phyloP scores from a whole-genome alignment of 2,797 vertebrate genomes.

The Choloepus didactylus region DNA sequence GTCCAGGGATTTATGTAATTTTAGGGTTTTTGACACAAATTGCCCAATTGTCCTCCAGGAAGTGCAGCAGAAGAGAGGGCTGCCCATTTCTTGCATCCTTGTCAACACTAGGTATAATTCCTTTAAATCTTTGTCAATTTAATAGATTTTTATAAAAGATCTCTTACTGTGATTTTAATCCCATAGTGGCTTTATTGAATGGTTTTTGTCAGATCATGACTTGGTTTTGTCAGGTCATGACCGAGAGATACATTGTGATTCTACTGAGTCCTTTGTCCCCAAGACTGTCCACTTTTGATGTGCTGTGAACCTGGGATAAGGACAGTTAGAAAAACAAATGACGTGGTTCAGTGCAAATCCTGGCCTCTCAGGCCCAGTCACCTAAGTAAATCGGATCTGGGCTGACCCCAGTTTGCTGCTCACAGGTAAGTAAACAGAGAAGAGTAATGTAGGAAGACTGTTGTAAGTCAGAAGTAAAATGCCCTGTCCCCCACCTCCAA shows the following conservation, averaged over 20 bases:
- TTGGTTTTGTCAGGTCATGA: background rate
- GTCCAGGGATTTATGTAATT: background rate
- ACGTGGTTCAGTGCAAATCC: background rate
- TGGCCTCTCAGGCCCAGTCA: background rate
- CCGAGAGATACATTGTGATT: background rate
- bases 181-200: background rate
- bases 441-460: background rate
- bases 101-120: background rate
- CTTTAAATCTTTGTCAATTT: conserved; percentile 2
- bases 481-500: background rate
- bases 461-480: background rate
- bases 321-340: conserved; percentile 45
- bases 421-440: background rate
- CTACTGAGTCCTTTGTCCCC: conserved; percentile 18
- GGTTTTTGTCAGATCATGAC: background rate
- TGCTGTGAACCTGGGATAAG: background rate
- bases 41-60: background rate
- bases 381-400: background rate
- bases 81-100: background rate
- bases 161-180: background rate
- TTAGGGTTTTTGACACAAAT: background rate
- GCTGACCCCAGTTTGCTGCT: background rate
- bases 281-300: background rate
- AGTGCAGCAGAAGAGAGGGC: background rate
- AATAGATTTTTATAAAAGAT: background rate